Conservation (phyloP, 2,113 vertebrate genomes). For the Amphiprion ocellaris region DNA sequence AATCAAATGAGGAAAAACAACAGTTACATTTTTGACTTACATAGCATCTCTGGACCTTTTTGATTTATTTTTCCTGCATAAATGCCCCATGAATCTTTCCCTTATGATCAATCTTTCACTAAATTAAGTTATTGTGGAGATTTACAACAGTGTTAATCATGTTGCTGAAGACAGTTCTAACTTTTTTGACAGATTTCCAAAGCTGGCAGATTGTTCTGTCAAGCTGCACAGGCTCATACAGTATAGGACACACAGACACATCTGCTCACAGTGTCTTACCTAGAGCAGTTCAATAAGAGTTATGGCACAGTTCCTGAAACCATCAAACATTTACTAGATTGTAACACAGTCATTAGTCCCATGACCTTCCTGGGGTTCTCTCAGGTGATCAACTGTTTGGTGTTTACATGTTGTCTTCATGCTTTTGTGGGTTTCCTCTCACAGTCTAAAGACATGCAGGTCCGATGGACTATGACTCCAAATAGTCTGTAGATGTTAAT, state of each 20-base stretch:
- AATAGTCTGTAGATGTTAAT: neutral
- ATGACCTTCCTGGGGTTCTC: neutral
- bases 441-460: slow-evolving; percentile 5
- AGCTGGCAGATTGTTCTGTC: too few species aligned
- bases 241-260: neutral
- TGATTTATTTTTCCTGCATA: too few species aligned
- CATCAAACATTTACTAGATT: neutral
- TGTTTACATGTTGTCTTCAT: neutral
- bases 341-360: neutral
- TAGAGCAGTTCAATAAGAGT: neutral
- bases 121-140: neutral
- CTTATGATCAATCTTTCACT: too few species aligned
- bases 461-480: neutral
- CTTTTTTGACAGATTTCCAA: too few species aligned
- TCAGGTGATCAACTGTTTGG: neutral
- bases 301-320: neutral
- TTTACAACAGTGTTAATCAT: neutral
- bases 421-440: neutral
- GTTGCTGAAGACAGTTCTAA: too few species aligned
- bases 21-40: too few species aligned
- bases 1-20: too few species aligned
- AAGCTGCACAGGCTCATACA: too few species aligned
- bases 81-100: too few species aligned
- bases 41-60: too few species aligned
- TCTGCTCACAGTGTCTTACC: neutral